Percentiles rank a stretch among this genome's conserved stretches.
These are phyloP conservation scores for Pterocles orientalis DNA, from an alignment of 2,113 vertebrate genomes.

Conservation along the genomic window DNA sequence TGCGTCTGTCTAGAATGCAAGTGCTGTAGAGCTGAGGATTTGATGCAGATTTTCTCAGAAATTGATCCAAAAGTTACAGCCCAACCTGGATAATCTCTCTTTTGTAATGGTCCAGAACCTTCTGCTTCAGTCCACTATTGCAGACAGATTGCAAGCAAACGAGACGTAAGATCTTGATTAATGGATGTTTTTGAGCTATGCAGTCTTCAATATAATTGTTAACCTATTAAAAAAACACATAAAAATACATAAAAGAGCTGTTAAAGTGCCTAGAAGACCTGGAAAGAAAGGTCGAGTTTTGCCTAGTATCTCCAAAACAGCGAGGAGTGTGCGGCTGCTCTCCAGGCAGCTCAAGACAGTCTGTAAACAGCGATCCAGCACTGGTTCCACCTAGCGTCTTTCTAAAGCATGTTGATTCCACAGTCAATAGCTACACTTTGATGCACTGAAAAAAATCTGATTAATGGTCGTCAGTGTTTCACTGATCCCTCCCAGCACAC, in stretches of 20 bases:
- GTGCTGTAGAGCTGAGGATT: neutral
- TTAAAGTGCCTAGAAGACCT: neutral
- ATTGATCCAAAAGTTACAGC: neutral
- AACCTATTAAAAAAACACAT: slow-evolving; percentile 60
- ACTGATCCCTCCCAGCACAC: neutral
- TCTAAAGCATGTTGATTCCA: neutral
- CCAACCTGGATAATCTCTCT: slow-evolving; percentile 94
- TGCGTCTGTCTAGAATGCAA: neutral
- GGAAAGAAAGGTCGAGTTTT: neutral
- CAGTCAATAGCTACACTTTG: neutral
- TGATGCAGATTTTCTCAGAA: neutral
- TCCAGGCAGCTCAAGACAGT: neutral
- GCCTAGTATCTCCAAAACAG: neutral
- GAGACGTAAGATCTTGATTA: slow-evolving; percentile 92
- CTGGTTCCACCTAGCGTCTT: neutral
- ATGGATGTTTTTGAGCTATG: slow-evolving; percentile 91
- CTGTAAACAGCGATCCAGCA: neutral
- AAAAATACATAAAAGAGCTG: neutral
- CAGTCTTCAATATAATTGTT: slow-evolving; percentile 94
- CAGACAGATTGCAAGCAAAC: slow-evolving; percentile 95
- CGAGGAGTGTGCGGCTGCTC: neutral
- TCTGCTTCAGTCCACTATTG: slow-evolving; percentile 95
- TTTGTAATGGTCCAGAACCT: slow-evolving; percentile 94
- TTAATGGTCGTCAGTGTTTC: accelerated
- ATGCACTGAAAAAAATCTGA: neutral